Evolutionary conservation across 2,888 invertebrate genomes (phyloP).

Genomic region (Zygothrica quintamaculata): DNA sequence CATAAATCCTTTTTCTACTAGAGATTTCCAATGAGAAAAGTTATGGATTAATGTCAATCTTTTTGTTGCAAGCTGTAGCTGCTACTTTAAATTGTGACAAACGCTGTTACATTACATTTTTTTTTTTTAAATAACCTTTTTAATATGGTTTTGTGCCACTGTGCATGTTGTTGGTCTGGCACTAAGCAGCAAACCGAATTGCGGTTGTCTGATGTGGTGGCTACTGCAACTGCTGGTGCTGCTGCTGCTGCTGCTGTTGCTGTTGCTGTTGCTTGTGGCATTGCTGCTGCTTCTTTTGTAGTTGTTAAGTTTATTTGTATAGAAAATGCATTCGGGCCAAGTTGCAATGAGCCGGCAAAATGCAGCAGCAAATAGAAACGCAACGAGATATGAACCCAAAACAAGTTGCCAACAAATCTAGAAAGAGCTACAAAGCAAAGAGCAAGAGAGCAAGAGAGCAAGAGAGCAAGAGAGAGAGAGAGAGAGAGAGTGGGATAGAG

Average conservation of each 20-base stretch:
- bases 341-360: constrained; percentile 79
- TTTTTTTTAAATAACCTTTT: not conserved
- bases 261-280: constrained; percentile 14
- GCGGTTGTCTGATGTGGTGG: constrained; percentile 43
- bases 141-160: constrained; percentile 22
- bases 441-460: not conserved
- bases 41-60: no score
- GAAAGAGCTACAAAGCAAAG: constrained; percentile 3
- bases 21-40: no score
- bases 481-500: constrained; percentile 4
- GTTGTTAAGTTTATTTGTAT: constrained; percentile 55
- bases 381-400: constrained; percentile 40
- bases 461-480: not conserved
- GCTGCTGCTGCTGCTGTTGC: constrained; percentile 18
- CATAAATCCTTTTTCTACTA: no score
- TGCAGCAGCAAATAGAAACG: constrained; percentile 64
- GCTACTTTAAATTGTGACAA: no score
- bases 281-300: constrained; percentile 19
- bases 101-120: not conserved
- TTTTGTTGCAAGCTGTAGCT: no score
- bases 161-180: constrained; percentile 42
- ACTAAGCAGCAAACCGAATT: constrained; percentile 51
- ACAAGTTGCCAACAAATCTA: constrained; percentile 57
- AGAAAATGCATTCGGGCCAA: constrained; percentile 77
- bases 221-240: constrained; percentile 21